A percentile compares a stretch with the other conserved stretches of the same genome.
phyloP scores from a whole-genome alignment of 2,888 invertebrate genomes.

The Lordiphosa andalusiaca region DNA sequence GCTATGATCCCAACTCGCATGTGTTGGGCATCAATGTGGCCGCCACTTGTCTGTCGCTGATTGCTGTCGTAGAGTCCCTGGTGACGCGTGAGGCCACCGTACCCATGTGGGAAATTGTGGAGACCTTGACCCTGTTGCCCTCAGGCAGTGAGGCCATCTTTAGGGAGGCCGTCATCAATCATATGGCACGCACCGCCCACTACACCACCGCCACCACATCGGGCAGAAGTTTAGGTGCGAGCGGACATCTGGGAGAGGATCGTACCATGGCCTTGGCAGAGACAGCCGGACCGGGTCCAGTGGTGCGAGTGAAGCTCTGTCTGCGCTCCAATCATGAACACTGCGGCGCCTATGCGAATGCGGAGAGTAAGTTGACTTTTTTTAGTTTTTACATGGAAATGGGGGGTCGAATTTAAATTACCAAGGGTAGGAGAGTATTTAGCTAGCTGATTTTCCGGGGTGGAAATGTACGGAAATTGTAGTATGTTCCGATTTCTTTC shows the following conservation, averaged over 20 bases:
- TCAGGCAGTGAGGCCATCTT: conserved; percentile 86
- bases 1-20: conserved; percentile 89
- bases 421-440: no score
- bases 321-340: conserved; percentile 89
- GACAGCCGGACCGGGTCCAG: conserved; percentile 80
- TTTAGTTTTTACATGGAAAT: no score
- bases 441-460: no score
- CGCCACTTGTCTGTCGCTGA: conserved; percentile 88
- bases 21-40: conserved; percentile 89
- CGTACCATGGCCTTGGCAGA: conserved; percentile 84
- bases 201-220: conserved; percentile 57
- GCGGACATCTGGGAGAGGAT: conserved; percentile 81
- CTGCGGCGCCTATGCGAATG: conserved; percentile 91
- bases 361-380: conserved; percentile 85
- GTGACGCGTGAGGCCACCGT: conserved; percentile 83
- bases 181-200: conserved; percentile 76
- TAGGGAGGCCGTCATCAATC: conserved; percentile 86
- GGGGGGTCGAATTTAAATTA: no score
- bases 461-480: no score
- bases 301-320: conserved; percentile 90
- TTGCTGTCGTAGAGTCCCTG: conserved; percentile 88
- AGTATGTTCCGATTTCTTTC: no score
- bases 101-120: conserved; percentile 87
- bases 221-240: conserved; percentile 32
- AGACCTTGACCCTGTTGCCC: conserved; percentile 86